phyloP scores from a whole-genome alignment of 2,797 vertebrate species.

The Eptatretus atami region DNA sequence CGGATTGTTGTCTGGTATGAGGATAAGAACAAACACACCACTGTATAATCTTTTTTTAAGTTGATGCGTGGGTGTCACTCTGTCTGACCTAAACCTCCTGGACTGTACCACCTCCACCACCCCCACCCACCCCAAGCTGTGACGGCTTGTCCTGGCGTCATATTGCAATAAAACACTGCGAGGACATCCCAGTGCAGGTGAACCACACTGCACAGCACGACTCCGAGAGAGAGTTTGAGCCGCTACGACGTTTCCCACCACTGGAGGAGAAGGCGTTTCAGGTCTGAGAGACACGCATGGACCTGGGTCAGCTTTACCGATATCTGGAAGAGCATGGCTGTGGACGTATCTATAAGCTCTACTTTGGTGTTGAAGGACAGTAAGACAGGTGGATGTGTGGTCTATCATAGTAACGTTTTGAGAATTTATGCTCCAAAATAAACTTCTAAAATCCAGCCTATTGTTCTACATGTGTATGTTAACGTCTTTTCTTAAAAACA shows the following conservation, averaged over 20 bases:
- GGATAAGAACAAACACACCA: too few species aligned
- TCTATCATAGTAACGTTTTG: too few species aligned
- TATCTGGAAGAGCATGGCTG: slow-evolving; percentile 50
- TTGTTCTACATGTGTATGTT: too few species aligned
- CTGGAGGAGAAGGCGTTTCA: slow-evolving; percentile 64
- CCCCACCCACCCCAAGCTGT: slow-evolving; percentile 43
- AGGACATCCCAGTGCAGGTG: slow-evolving; percentile 27
- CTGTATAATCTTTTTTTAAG: too few species aligned
- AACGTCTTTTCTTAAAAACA: too few species aligned
- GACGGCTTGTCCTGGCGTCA: slow-evolving; percentile 81
- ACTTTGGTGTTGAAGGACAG: slow-evolving; percentile 25
- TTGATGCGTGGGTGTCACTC: too few species aligned
- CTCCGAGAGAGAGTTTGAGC: slow-evolving; percentile 8
- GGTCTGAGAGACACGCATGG: slow-evolving; percentile 67
- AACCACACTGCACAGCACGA: slow-evolving; percentile 10
- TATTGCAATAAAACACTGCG: slow-evolving; percentile 73
- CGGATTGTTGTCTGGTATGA: too few species aligned
- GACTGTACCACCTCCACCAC: too few species aligned
- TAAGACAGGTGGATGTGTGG: not conserved
- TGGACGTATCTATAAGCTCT: slow-evolving; percentile 35
- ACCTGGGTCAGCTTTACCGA: slow-evolving; percentile 63
- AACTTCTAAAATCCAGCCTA: too few species aligned
- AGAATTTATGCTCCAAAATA: too few species aligned
- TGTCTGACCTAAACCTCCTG: too few species aligned
- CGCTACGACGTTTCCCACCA: slow-evolving; percentile 24